Base-by-base conservation (phyloP, 2,797 vertebrate genomes). In the Otolemur crassicaudatus region DNA sequence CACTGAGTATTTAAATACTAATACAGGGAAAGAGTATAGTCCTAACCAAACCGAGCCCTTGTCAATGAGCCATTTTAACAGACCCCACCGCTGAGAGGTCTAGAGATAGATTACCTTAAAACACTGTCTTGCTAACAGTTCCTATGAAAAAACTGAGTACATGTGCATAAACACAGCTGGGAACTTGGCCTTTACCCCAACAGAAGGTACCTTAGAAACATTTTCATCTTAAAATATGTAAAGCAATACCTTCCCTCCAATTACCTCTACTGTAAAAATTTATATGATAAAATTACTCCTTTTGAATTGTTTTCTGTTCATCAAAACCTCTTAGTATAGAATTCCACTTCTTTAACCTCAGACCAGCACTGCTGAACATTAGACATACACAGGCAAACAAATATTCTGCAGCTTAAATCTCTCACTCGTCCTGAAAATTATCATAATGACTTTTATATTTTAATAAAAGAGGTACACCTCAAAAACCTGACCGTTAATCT, bases 341-440 rank as follows among this genome's bases (percentile, higher is more conserved):
- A 82, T 84, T 63, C 13, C 3, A 58, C 12, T 40, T 79, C 19
- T 27, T 87, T 77, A 85, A 14, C 7, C 34, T 93, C 49, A 79
- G n/a, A 69, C 85, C 7, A 85, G 25, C 60, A 12, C 22, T 10
- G 13, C 31, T 37, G 34, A 72, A 89, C 94, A 65, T 46, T 1
- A 83, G 16, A 70, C 29, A 9, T 43, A 4, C 6, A 60, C 1
- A 31, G 29, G 29, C 63, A 7, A 10, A 58, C 25, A 53, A 69
- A 43, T 1, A 40, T 29, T 40, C 19, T 56, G 0, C 2, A 37
- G 7, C 46, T 77, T 34, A 37, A 11, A 56, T 75, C 61, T 81
- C 16, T 79, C 85, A 56, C 8, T 76, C 34, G 77, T 61, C 95
- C 77, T 91, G 49, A 94, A 95, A 87, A 90, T 72, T 27, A 73